These are phyloP conservation scores for Oikopleura dioica DNA, from an alignment of 23 tunicate species.

Conservation along the genomic window DNA sequence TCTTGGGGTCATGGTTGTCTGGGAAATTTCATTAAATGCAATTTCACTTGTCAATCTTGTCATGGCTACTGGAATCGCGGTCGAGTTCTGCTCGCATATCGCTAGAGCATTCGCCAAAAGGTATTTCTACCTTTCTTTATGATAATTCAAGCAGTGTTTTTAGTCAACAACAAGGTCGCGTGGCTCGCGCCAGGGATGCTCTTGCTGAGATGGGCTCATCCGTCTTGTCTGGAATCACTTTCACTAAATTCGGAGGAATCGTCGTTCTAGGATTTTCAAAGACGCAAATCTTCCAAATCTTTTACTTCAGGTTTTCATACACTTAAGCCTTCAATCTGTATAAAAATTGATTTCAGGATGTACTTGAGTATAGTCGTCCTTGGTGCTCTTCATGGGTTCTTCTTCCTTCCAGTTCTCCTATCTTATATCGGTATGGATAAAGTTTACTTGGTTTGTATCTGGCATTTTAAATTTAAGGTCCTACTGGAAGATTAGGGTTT, in stretches of 20 bases:
- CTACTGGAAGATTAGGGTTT: background rate
- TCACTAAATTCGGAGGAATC: slow-evolving; percentile 84
- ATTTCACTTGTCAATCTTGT: slow-evolving; percentile 67
- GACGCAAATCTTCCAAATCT: slow-evolving; percentile 74
- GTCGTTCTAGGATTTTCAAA: slow-evolving; percentile 72
- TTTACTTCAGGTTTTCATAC: slow-evolving; percentile 65
- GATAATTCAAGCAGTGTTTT: background rate
- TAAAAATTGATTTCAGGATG: slow-evolving; percentile 21
- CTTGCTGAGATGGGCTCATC: background rate
- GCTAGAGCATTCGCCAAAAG: slow-evolving; percentile 73
- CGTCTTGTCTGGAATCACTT: slow-evolving; percentile 87
- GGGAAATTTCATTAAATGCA: slow-evolving; percentile 81
- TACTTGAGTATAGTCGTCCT: slow-evolving; percentile 52
- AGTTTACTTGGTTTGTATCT: background rate
- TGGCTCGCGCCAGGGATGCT: background rate
- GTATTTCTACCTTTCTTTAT: no score
- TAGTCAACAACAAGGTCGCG: background rate
- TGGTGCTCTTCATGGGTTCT: slow-evolving; percentile 78
- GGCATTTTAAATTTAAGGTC: background rate
- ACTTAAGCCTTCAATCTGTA: no score
- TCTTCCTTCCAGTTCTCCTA: slow-evolving; percentile 74
- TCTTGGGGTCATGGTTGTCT: slow-evolving; percentile 45
- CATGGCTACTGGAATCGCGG: slow-evolving; percentile 73
- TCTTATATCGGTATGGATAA: slow-evolving; percentile 54
- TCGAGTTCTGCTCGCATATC: slow-evolving; percentile 67